Evolutionary conservation across 2,888 invertebrate genomes (phyloP).

Genomic region (Hemaris fuciformis): DNA sequence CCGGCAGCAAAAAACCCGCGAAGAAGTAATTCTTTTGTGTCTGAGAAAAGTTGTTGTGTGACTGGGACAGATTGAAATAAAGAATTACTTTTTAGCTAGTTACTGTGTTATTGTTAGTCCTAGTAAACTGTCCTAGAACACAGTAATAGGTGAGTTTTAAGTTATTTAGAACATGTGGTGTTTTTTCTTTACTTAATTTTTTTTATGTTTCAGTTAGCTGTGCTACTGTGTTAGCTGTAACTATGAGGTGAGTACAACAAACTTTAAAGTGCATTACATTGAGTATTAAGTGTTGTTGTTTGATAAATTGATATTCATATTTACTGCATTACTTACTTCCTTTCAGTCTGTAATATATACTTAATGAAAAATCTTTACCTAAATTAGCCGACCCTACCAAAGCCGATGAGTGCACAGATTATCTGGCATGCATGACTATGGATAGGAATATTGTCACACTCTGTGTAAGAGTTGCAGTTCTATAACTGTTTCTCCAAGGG

Average conservation of each 20-base stretch:
- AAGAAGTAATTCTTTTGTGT: conserved; percentile 81
- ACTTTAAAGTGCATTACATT: no score
- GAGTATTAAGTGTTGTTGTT: no score
- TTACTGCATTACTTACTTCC: no score
- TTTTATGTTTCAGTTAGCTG: conserved; percentile 62
- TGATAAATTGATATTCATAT: no score
- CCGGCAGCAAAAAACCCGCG: conserved; percentile 77
- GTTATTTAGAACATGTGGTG: conserved; percentile 50
- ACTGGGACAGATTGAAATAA: conserved; percentile 69
- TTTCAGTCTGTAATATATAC: not conserved
- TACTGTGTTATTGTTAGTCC: conserved; percentile 52
- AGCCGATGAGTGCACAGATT: conserved; percentile 69
- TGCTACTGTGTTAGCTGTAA: not conserved
- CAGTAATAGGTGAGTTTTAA: conserved; percentile 63
- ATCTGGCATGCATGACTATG: conserved; percentile 71
- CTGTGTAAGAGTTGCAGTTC: conserved; percentile 68
- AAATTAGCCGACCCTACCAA: conserved; percentile 78
- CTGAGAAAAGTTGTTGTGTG: conserved; percentile 58
- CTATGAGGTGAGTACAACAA: not conserved
- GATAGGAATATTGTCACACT: conserved; percentile 75
- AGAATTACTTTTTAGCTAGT: conserved; percentile 73
- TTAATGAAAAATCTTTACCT: no score
- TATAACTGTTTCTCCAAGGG: conserved; percentile 66
- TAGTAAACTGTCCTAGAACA: conserved; percentile 38
- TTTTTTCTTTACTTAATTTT: conserved; percentile 70